Evolutionary conservation across 2,888 invertebrate species (phyloP), one percentile per base, ranked within the genome.

Genomic region (Drosophila picticornis): DNA sequence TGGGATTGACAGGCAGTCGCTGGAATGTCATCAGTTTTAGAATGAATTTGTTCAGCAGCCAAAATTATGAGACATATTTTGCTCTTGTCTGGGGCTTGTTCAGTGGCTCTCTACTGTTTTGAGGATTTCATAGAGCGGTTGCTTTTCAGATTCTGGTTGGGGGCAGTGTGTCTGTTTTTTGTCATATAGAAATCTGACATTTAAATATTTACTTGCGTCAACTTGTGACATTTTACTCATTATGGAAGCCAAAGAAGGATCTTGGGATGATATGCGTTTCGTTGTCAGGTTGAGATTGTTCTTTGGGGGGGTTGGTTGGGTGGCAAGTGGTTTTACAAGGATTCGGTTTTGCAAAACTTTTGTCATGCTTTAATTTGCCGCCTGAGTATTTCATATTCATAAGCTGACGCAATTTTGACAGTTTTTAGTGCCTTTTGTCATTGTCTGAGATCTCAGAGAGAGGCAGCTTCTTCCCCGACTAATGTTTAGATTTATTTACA

Each of bases 141-240:
- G 27, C 0, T 16, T 22, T 34, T 32, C 29, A 3, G 16, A 31
- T 19, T 11, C 19, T 11, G 27, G 7, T 22, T 9, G 9, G 22
- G 56, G 46, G 31, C 9, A 38, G 7, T 27, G 29, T 19, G 5
- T 50, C 27, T 38, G 38, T 36, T 50, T 75, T 68, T 69, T 65
- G 67, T 68, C 80, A 80, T 80, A 84, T 84, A 75, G 88, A 84
- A 91, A 91, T 91, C 91, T 89, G 89, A 90, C 92, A 91, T 91
- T 91, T 91, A 91, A 91, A 91, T 91, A 91, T 92, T 91, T 91
- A 90, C 91, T 91, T 86, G 85, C 86, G 84, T 91, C 88, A 89
- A 90, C 84, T 91, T 91, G 81, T 92, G 90, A 91, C 90, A 90
- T 91, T 91, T 89, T 82, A 90, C 87, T 87, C 87, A 87, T 87